Percentiles rank a stretch among this genome's conserved stretches.
Conservation (phyloP, 1,140 invertebrate genomes). For the Prorops nasuta region DNA sequence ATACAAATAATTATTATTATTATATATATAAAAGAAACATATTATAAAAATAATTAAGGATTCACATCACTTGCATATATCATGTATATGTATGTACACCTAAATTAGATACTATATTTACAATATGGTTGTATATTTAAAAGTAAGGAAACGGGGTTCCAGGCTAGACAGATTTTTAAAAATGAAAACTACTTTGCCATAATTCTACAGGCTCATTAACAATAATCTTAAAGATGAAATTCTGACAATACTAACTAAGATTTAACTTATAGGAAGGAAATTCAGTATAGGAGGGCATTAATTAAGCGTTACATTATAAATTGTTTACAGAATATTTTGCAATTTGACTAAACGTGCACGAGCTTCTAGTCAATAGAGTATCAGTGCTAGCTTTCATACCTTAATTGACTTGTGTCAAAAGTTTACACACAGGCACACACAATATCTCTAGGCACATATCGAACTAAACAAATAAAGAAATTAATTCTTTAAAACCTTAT, state of each 20-base stretch:
- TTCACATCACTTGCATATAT: conserved; percentile 13
- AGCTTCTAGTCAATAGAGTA: conserved; percentile 25
- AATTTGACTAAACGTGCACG: conserved; percentile 17
- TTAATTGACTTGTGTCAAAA: too few species aligned
- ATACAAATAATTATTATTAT: conserved; percentile 1
- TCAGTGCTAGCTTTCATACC: too few species aligned
- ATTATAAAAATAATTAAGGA: conserved; percentile 11
- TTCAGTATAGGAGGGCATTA: conserved; percentile 14
- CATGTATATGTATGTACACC: conserved; percentile 7
- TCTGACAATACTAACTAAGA: conserved; percentile 8
- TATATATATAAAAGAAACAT: conserved; percentile 4
- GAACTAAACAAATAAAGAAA: too few species aligned
- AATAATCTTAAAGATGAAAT: conserved; percentile 6
- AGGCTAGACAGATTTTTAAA: conserved; percentile 9
- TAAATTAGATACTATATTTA: conserved; percentile 1
- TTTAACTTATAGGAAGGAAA: conserved; percentile 9
- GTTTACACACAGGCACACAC: too few species aligned
- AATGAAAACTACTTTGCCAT: background rate
- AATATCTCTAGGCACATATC: too few species aligned
- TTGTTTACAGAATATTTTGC: too few species aligned
- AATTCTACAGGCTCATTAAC: conserved; percentile 2
- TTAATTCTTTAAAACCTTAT: too few species aligned
- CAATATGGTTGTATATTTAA: conserved; percentile 18
- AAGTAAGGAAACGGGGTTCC: background rate
- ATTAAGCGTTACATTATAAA: conserved; percentile 18